Percentiles rank a stretch among this genome's conserved stretches.
Conservation (phyloP, 2,797 vertebrate species). For the Oryzias sinensis region DNA sequence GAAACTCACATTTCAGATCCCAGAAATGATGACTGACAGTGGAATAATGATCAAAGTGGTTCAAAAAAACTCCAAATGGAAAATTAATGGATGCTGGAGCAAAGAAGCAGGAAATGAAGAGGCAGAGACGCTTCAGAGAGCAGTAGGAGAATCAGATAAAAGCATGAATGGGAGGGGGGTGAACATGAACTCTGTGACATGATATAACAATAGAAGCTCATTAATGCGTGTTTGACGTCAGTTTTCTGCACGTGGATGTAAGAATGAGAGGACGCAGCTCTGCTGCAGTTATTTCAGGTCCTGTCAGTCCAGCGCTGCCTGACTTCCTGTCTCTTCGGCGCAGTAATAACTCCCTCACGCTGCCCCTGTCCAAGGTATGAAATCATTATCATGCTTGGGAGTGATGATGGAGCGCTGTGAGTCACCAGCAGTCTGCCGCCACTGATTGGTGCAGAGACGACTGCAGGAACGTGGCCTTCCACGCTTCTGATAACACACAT, state of each 20-base stretch:
- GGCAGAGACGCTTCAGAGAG: constrained; percentile 4
- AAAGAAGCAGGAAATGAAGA: constrained; percentile 15
- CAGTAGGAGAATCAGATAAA: constrained; percentile 3
- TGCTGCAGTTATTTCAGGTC: constrained; percentile 13
- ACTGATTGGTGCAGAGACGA: constrained; percentile 21
- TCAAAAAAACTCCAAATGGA: constrained; percentile 3
- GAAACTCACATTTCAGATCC: too few species aligned
- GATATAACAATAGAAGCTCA: constrained; percentile 15
- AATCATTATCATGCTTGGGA: constrained; percentile 9
- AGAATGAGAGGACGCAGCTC: constrained; percentile 1
- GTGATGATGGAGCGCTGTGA: constrained; percentile 17
- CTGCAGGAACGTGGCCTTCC: constrained; percentile 6
- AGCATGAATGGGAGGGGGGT: constrained; percentile 4
- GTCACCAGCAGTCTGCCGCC: constrained; percentile 22
- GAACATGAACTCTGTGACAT: constrained; percentile 31
- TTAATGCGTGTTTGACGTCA: constrained; percentile 32
- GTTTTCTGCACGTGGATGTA: constrained; percentile 4
- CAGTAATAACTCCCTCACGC: constrained; percentile 9
- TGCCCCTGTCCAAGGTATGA: constrained; percentile 1
- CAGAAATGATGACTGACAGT: not conserved
- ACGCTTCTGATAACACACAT: not conserved
- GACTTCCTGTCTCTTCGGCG: constrained; percentile 26
- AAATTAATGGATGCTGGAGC: constrained; percentile 4
- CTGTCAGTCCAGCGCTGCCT: constrained; percentile 23
- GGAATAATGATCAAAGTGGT: constrained; percentile 1